These are phyloP conservation scores for Hydropotes inermis DNA, from an alignment of 2,113 vertebrate genomes.

Conservation along the genomic window DNA sequence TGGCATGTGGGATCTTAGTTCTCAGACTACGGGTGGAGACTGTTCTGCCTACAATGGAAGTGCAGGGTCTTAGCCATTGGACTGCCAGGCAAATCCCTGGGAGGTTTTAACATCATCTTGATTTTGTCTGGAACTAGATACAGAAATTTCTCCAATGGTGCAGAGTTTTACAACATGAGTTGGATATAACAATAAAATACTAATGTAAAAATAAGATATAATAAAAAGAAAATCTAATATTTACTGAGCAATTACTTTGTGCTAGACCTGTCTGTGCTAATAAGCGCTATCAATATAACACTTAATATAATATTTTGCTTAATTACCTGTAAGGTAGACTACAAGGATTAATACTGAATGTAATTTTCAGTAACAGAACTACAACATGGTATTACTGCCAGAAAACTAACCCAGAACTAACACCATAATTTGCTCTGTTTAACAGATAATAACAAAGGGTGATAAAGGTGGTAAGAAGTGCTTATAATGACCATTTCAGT, in stretches of 20 bases:
- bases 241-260: not conserved
- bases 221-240: not conserved
- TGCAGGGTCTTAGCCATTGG: not conserved
- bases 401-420: not conserved
- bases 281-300: not conserved
- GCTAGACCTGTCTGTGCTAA: not conserved
- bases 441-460: not conserved
- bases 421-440: not conserved
- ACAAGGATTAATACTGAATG: not conserved
- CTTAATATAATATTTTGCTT: not conserved
- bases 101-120: not conserved
- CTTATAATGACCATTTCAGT: not conserved
- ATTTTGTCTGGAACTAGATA: conserved; percentile 7
- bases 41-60: not conserved
- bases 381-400: not conserved
- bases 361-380: not conserved
- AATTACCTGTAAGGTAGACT: not conserved
- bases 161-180: not conserved
- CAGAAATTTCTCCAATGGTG: not conserved
- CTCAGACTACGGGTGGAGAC: not conserved
- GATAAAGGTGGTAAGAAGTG: not conserved
- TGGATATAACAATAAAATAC: not conserved
- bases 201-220: not conserved
- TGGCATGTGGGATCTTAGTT: not conserved
- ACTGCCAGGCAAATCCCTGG: not conserved